phyloP scores from a whole-genome alignment of 2,888 invertebrate genomes.

The Cacoxenus indagator region DNA sequence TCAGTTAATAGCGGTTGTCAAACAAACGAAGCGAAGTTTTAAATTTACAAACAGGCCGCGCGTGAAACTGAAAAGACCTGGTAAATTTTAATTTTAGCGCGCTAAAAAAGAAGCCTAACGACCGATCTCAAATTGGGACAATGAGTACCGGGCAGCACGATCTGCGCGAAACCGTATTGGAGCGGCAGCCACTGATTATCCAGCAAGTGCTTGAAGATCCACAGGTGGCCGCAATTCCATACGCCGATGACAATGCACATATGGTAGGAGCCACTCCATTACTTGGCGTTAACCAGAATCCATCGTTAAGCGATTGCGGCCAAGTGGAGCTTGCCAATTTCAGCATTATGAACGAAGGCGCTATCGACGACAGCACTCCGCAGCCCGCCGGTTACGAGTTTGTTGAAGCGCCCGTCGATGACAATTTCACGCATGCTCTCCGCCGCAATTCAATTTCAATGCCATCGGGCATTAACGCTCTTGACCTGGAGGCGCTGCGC shows the following conservation, averaged over 20 bases:
- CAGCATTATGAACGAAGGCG: slow-evolving; percentile 45
- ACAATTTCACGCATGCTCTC: slow-evolving; percentile 58
- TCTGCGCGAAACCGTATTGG: no score
- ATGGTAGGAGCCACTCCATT: slow-evolving; percentile 2
- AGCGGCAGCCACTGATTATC: no score
- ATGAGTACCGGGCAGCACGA: no score
- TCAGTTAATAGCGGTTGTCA: no score
- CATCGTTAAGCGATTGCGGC: slow-evolving; percentile 42
- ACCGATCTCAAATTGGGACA: no score
- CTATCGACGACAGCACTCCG: slow-evolving; percentile 5
- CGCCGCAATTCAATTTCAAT: slow-evolving; percentile 82
- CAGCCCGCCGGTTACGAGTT: not conserved
- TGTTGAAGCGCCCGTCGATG: slow-evolving; percentile 26
- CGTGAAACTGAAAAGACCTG: no score
- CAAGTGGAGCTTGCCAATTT: slow-evolving; percentile 48
- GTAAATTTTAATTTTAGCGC: no score
- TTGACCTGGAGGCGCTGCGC: slow-evolving; percentile 76
- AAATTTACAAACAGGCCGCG: no score
- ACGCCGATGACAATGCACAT: slow-evolving; percentile 33
- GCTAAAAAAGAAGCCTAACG: no score
- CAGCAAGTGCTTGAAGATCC: not conserved
- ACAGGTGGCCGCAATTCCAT: slow-evolving; percentile 43
- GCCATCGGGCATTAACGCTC: slow-evolving; percentile 78
- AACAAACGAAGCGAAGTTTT: no score
- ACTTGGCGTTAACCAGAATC: slow-evolving; percentile 15